Conservation (phyloP, 2,888 invertebrate species). For the Prenolepis imparis region DNA sequence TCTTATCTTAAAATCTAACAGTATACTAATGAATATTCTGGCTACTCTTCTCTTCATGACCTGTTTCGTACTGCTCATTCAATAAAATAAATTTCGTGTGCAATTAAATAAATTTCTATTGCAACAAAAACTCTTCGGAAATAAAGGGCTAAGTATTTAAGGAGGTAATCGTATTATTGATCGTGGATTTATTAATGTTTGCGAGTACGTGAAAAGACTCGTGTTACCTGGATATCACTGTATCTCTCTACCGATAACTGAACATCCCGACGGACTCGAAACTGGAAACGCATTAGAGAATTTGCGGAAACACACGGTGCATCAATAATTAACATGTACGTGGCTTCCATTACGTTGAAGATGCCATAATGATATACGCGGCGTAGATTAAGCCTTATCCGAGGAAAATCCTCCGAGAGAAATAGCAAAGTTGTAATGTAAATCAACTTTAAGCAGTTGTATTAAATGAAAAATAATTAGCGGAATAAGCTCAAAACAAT, state of each 20-base stretch:
- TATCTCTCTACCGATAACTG: neutral
- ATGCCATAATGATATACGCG: constrained; percentile 11
- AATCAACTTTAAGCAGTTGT: neutral
- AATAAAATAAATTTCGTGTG: too few species aligned
- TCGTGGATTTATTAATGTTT: constrained; percentile 11
- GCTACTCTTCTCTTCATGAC: neutral
- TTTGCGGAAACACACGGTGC: constrained; percentile 9
- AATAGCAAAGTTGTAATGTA: neutral
- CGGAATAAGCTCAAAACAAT: neutral
- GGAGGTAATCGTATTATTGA: constrained; percentile 5
- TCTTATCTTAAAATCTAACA: neutral
- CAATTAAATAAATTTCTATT: constrained; percentile 11
- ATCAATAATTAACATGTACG: constrained; percentile 36
- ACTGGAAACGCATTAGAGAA: constrained; percentile 19
- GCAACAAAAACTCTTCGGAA: neutral
- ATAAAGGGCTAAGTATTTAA: neutral
- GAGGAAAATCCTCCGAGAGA: neutral
- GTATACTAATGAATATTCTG: neutral
- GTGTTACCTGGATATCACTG: constrained; percentile 4
- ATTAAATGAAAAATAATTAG: neutral
- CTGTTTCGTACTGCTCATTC: neutral
- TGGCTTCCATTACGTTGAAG: constrained; percentile 19
- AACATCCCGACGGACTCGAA: neutral
- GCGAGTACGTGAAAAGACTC: neutral
- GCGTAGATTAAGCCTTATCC: neutral